Evolutionary conservation across 2,113 vertebrate species (phyloP), one percentile per base, ranked within the genome.

Genomic region (Himantopus leucocephalus): DNA sequence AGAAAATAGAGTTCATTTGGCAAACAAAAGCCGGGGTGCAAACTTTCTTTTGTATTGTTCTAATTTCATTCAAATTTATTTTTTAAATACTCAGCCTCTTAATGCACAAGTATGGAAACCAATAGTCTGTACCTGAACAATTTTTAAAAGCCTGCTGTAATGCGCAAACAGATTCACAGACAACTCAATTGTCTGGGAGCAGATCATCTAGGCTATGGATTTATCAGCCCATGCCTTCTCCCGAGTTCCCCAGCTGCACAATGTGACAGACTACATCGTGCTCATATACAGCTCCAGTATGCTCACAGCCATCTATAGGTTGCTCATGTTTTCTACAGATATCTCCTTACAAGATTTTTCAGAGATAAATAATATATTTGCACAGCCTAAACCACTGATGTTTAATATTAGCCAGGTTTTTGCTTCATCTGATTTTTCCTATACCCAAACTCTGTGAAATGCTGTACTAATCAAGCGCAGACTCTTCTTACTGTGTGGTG

Each of bases 61-160:
- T 48, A 34, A 66, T 86, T 91, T 56, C 24, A 18, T 52, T 81
- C 47, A 39, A 0, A 58, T 62, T 34, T 67, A 9, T 63, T 84
- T 94, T 90, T 68, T 41, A 37, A 80, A 27, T 77, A 47, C 30
- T 67, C 22, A 30, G 29, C 22, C 52, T 75, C 24, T 80, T 74
- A 15, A 52, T 88, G 22, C 53, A 10, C 0, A 0, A 43, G n/a
- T 72, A 7, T 0, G 2, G 47, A 62, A 62, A n/a, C 39, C 4
- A 3, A 16, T 48, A 19, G 43, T 52, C 47, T 77, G 10, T 34
- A 47, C n/a, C 19, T 48, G 53, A 86, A 19, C 24, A 82, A 12
- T 67, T 53, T 43, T 27, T 84, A 58, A 72, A 75, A 91, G 56
- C 53, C 76, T 81, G 29, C 17, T 75, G 26, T 47, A 29, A 10